Conservation (phyloP, 2,888 invertebrate species). For the Dasysyrphus tricinctus region DNA sequence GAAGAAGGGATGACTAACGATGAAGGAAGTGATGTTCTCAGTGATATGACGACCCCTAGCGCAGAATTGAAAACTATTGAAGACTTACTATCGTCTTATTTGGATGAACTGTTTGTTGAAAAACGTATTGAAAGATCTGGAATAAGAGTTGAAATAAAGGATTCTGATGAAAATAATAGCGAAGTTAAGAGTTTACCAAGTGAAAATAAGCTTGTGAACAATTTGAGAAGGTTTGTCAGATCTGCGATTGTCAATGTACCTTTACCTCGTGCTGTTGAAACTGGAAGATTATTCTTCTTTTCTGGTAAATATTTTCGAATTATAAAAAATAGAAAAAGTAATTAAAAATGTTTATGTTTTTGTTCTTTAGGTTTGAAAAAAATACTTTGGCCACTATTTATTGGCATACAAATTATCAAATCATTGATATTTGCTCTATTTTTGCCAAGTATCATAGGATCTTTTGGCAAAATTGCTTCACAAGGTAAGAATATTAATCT, state of each 20-base stretch:
- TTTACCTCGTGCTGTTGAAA: constrained; percentile 85
- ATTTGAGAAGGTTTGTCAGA: constrained; percentile 81
- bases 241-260: constrained; percentile 86
- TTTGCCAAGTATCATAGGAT: constrained; percentile 92
- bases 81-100: constrained; percentile 79
- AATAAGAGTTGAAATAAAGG: constrained; percentile 78
- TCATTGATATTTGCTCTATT: constrained; percentile 92
- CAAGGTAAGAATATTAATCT: constrained; percentile 86
- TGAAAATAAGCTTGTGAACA: constrained; percentile 85
- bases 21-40: background rate
- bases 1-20: background rate
- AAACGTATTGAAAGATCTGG: constrained; percentile 76
- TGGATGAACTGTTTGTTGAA: constrained; percentile 74
- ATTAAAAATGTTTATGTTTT: constrained; percentile 79
- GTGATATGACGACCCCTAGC: constrained; percentile 60
- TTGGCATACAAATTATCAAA: constrained; percentile 92
- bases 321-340: background rate
- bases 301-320: constrained; percentile 86
- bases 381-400: constrained; percentile 90
- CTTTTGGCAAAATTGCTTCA: constrained; percentile 92
- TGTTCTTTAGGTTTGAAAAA: constrained; percentile 90
- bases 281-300: constrained; percentile 87
- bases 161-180: constrained; percentile 78
- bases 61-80: constrained; percentile 79
- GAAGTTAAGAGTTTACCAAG: constrained; percentile 76